phyloP scores from a whole-genome alignment of 1,140 invertebrate species.

The Pseudomyrmex flavicornis region DNA sequence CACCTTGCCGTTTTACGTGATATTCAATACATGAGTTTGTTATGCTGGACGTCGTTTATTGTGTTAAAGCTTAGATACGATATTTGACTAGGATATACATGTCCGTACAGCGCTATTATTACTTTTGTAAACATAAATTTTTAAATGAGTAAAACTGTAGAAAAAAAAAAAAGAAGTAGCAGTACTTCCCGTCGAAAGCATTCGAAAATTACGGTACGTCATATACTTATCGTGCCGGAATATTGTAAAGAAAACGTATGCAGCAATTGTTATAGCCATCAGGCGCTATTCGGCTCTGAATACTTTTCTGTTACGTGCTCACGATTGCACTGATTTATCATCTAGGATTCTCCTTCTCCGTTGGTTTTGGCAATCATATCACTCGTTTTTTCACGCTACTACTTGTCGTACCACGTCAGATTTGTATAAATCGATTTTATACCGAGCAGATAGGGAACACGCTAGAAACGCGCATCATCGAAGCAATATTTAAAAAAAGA shows the following conservation, averaged over 20 bases:
- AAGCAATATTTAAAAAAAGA: background rate
- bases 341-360: conserved; percentile 41
- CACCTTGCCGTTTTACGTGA: too few relatives aligned
- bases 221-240: background rate
- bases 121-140: background rate
- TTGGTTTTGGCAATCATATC: conserved; percentile 60
- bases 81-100: too few relatives aligned
- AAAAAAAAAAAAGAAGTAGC: background rate
- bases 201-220: background rate
- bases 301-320: conserved; percentile 16
- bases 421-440: conserved; percentile 61
- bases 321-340: conserved; percentile 15
- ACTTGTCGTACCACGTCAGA: background rate
- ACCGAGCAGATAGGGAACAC: background rate
- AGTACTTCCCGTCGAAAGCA: background rate
- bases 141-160: background rate
- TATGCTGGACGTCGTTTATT: too few relatives aligned
- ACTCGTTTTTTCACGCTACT: conserved; percentile 20
- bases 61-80: too few relatives aligned
- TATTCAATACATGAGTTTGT: too few relatives aligned
- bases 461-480: background rate
- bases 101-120: too few relatives aligned
- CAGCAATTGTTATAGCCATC: background rate
- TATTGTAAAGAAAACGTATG: background rate
- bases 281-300: background rate